Base-by-base conservation (phyloP, 2,888 invertebrate species). In the Megalurothrips usitatus region DNA sequence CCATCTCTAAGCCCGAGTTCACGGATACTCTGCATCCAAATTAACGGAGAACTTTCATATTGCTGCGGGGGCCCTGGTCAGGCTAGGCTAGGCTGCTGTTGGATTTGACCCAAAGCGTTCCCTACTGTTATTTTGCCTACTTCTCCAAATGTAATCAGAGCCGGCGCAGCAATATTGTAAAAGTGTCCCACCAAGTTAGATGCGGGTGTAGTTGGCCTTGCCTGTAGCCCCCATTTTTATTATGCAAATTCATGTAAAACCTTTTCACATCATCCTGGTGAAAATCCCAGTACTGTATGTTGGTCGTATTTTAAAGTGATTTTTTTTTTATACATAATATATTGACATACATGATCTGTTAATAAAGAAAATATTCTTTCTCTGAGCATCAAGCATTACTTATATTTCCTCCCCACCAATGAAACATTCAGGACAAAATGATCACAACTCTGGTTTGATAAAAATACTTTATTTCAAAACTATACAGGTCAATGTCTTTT, bases 361-460 rank as follows among this genome's bases (percentile, higher is more conserved):
- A 75, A 75, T 75, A 75, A 75, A 75, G 68, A 75, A 75, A 26
- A 26, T 75, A 75, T 75, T 75, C 68, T 75, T 75, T 75, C 23
- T 75, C 23, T 75, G 17, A 58, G 58, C 4, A 58, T 19, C 0
- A 11, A 6, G 19, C 58, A 6, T 58, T 14, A 17, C 19, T 6
- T 1, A 14, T 19, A 58, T 17, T 58, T 0, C 58, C 17, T 19
- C 17, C 14, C 6, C 34, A 43, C 34, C 6, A 2, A 43, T 6
- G 6, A 43, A 43, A 43, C 6, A 43, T 43, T 43, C 34, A 43
- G 34, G 6, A 6, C 34, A 43, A 43, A 43, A 2, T 43, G 6
- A 43, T 6, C 34, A 43, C 2, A 43, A 43, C 34, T 43, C 2
- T 4, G 34, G 34, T 43, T 43, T 43, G 6, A 43, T 58, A 58